Evolutionary conservation across 53 echinoderm and acorn worm genomes (phyloP).

Genomic region (Holothuria scabra): DNA sequence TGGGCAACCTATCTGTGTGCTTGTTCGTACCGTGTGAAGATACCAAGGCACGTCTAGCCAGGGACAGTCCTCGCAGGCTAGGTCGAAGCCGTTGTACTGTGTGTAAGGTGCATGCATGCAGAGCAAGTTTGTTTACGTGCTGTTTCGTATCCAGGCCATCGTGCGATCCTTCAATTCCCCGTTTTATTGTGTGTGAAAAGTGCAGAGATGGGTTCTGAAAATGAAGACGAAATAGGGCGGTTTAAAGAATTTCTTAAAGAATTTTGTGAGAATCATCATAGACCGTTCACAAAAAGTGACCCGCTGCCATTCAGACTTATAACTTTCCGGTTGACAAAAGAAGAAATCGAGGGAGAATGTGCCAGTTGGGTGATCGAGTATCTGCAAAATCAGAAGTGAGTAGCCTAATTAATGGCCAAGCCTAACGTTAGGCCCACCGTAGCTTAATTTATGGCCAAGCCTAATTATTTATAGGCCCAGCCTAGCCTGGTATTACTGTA

Average conservation of each 20-base stretch:
- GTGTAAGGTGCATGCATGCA: not conserved
- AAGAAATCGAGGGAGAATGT: constrained; percentile 90
- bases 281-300: constrained; percentile 65
- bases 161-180: too few relatives aligned
- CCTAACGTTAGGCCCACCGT: not conserved
- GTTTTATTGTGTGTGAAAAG: not conserved
- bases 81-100: too few relatives aligned
- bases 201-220: constrained; percentile 7
- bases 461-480: not conserved
- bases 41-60: too few relatives aligned
- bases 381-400: constrained; percentile 73
- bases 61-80: too few relatives aligned
- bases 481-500: too few relatives aligned
- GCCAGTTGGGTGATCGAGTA: constrained; percentile 87
- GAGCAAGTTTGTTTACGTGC: constrained; percentile 22
- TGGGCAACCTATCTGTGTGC: too few relatives aligned
- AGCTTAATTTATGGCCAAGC: too few relatives aligned
- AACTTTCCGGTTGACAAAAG: constrained; percentile 78
- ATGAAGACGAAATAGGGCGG: constrained; percentile 52
- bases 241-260: constrained; percentile 87
- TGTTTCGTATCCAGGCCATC: constrained; percentile 27
- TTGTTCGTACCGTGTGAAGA: too few relatives aligned
- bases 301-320: constrained; percentile 81
- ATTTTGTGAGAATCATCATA: constrained; percentile 69
- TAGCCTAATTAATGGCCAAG: not conserved